Base-by-base conservation (phyloP, 2,888 invertebrate species). In the Drosophila mulleri region DNA sequence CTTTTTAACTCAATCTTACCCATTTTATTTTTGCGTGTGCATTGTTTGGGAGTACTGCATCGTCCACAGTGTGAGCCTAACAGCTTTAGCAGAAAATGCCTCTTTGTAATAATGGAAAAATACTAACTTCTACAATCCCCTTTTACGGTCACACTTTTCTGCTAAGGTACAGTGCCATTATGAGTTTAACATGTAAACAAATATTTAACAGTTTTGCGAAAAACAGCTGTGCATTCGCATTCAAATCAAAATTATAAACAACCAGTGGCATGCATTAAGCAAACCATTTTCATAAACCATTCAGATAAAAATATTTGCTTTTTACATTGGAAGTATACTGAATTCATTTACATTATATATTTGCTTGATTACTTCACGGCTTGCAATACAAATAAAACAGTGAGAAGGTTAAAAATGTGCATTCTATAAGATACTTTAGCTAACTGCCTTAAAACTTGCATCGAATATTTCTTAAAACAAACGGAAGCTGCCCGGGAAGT, bases 401-500 rank as follows among this genome's bases (percentile, higher is more conserved):
- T 87, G 66, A 50, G 66, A 67, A 69, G 65, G 70, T 66, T 62
- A 54, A 70, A 68, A 71, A 68, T 74, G 83, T 82, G 68, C 59
- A 71, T 44, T 59, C 52, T 48, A n/a, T 59, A 59, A 59, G 54
- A 35, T 72, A 14, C 8, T 29, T n/a, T 41, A 23, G 39, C 44
- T 35, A 54, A 53, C 26, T 60, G 39, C 52, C 35, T 42, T n/a
- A 37, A 48, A 48, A 29, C 29, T 29, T 48, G 29, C 47, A 53
- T 42, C 16, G 14, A 37, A 12, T 41, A 45, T 50, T 50, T 58
- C 52, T 86, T 91, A 93, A 80, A 93, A 93, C 74, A 92, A 86
- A 73, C 93, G 91, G 88, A 91, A 93, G 71, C 80, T 80, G 60
- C 75, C 83, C 20, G 93, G 93, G 81, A 92, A 92, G 57, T 91